Conservation (phyloP, 2,113 vertebrate genomes). For the Leptobrachium leishanense region DNA sequence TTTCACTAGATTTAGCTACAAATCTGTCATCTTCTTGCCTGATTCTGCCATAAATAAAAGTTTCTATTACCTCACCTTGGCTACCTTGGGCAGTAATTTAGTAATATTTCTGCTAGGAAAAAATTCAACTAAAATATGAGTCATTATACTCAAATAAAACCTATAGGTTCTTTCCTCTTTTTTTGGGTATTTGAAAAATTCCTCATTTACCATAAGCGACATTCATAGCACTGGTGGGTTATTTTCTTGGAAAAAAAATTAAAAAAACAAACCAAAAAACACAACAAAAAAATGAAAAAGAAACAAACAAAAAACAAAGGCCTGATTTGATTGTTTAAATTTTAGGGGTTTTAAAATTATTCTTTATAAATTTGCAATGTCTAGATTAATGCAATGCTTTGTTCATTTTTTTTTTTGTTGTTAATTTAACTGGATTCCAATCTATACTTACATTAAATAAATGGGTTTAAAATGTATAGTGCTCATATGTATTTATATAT, state of each 20-base stretch:
- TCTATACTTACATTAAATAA: conserved; percentile 58
- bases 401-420: conserved; percentile 51
- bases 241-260: conserved; percentile 25
- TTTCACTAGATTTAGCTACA: background rate
- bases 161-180: conserved; percentile 49
- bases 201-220: conserved; percentile 53
- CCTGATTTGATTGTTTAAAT: conserved; percentile 55
- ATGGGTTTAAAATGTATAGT: conserved; percentile 66
- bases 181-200: conserved; percentile 60
- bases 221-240: conserved; percentile 67
- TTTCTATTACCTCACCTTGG: background rate
- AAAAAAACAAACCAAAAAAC: conserved; percentile 48
- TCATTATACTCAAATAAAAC: conserved; percentile 50
- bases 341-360: background rate
- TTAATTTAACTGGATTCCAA: conserved; percentile 10
- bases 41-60: background rate
- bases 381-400: conserved; percentile 30
- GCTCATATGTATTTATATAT: conserved; percentile 62
- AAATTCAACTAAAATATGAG: conserved; percentile 49
- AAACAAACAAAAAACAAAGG: conserved; percentile 50
- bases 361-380: conserved; percentile 40
- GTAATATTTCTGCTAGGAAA: conserved; percentile 53
- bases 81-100: conserved; percentile 22
- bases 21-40: background rate
- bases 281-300: too few species aligned